Evolutionary conservation across 2,888 invertebrate species (phyloP).

Genomic region (Phyto melanocephala): DNA sequence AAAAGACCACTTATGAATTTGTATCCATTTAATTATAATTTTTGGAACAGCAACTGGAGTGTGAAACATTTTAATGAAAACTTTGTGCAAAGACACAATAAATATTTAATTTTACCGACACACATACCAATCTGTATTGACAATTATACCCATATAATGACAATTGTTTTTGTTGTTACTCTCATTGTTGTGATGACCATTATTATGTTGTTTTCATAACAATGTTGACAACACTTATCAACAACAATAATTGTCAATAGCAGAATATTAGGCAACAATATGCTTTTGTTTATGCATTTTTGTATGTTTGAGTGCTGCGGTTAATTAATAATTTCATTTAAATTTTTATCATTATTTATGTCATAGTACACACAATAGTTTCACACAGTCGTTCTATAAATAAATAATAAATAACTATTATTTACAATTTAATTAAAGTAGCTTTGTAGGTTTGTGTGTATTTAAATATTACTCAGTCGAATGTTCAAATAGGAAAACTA

Average conservation of each 20-base stretch:
- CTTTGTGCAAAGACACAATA: constrained; percentile 28
- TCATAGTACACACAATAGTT: too few species aligned
- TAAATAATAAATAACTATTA: background rate
- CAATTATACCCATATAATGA: background rate
- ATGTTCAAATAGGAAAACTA: too few species aligned
- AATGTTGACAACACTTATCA: constrained; percentile 28
- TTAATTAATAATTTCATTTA: constrained; percentile 39
- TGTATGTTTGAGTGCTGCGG: background rate
- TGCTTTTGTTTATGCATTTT: background rate
- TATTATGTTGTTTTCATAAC: constrained; percentile 27
- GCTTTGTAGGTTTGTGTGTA: background rate
- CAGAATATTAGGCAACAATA: constrained; percentile 40
- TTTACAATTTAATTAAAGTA: background rate
- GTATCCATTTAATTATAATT: constrained; percentile 62
- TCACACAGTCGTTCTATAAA: background rate
- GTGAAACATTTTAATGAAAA: background rate
- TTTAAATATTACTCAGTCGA: too few species aligned
- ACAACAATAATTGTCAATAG: constrained; percentile 37
- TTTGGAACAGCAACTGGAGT: background rate
- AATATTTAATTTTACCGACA: background rate
- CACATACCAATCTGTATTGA: background rate
- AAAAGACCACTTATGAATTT: constrained; percentile 38
- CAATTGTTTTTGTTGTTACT: constrained; percentile 1
- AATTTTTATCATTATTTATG: constrained; percentile 19
- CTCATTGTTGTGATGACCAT: constrained; percentile 5